These are phyloP conservation scores for Dinoponera quadriceps DNA, from an alignment of 1,140 invertebrate species.

Conservation along the genomic window DNA sequence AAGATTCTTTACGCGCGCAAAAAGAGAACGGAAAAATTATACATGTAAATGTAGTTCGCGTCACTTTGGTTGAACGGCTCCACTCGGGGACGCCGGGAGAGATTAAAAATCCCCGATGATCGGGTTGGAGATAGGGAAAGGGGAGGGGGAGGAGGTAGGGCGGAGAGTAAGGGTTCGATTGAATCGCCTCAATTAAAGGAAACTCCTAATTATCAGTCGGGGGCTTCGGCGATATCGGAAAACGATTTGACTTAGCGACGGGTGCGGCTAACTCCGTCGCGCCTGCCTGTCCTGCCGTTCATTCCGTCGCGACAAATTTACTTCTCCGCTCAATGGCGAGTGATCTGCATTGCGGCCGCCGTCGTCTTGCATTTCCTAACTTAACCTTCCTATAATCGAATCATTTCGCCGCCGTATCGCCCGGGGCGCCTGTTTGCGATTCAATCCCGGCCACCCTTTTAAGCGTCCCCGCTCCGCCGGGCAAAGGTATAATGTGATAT, in stretches of 20 bases:
- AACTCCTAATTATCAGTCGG: conserved; percentile 81
- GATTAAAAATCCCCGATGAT: conserved; percentile 76
- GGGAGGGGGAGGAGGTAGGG: neutral
- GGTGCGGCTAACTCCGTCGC: conserved; percentile 38
- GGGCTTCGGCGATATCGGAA: conserved; percentile 76
- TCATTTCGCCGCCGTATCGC: conserved; percentile 29
- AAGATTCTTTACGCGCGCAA: conserved; percentile 28
- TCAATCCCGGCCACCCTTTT: conserved; percentile 27
- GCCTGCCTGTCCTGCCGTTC: conserved; percentile 30
- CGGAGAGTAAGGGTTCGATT: conserved; percentile 69
- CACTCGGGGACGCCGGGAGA: conserved; percentile 18
- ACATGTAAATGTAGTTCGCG: conserved; percentile 62
- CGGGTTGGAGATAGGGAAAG: conserved; percentile 16
- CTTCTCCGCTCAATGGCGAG: conserved; percentile 47
- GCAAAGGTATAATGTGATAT: neutral
- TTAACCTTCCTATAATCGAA: conserved; percentile 42
- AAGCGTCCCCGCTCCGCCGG: neutral
- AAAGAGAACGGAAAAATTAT: conserved; percentile 54
- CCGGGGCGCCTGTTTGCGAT: conserved; percentile 28
- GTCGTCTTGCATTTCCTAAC: conserved; percentile 48
- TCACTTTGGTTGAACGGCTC: conserved; percentile 38
- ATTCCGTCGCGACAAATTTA: conserved; percentile 49
- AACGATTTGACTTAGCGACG: conserved; percentile 78
- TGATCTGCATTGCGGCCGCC: conserved; percentile 55
- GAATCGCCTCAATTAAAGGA: conserved; percentile 79